Conservation (phyloP, 1,140 invertebrate species). For the Panulirus ornatus region DNA sequence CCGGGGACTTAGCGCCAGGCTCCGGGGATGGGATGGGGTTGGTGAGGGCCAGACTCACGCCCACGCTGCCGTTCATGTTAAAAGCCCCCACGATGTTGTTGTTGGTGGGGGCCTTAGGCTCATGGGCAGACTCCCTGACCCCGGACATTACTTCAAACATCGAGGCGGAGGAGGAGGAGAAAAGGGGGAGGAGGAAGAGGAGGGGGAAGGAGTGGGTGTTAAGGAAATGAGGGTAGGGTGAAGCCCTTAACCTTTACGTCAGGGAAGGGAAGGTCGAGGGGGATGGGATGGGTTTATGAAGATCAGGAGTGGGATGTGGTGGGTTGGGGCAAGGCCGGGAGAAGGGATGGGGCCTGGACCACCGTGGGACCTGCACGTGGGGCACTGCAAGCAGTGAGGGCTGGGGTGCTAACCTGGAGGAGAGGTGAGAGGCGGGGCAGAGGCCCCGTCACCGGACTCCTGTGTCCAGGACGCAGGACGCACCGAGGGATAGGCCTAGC, state of each 20-base stretch:
- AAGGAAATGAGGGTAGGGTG: background rate
- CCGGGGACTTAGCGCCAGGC: constrained; percentile 13
- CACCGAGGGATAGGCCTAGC: too few relatives aligned
- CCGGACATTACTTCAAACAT: constrained; percentile 61
- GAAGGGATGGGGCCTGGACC: background rate
- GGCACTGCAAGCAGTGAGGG: background rate
- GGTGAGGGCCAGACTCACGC: constrained; percentile 19
- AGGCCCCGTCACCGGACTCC: background rate
- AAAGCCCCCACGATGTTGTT: constrained; percentile 47
- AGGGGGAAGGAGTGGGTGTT: background rate
- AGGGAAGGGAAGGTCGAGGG: background rate
- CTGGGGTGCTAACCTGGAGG: background rate
- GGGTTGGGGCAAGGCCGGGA: background rate
- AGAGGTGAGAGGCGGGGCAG: background rate
- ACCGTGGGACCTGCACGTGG: too few relatives aligned
- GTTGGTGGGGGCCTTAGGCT: constrained; percentile 42
- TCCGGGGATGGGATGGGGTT: constrained; percentile 42
- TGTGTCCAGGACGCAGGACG: too few relatives aligned
- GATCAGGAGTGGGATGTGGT: background rate
- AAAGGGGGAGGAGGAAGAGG: background rate
- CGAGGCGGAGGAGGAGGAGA: background rate
- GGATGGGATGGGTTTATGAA: background rate
- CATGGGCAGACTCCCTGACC: constrained; percentile 37
- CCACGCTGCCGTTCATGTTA: constrained; percentile 49
- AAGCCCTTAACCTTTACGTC: too few relatives aligned